Evolutionary conservation across 2,888 invertebrate species (phyloP), one percentile per base, ranked within the genome.

Genomic region (Philopedon plagiatum): DNA sequence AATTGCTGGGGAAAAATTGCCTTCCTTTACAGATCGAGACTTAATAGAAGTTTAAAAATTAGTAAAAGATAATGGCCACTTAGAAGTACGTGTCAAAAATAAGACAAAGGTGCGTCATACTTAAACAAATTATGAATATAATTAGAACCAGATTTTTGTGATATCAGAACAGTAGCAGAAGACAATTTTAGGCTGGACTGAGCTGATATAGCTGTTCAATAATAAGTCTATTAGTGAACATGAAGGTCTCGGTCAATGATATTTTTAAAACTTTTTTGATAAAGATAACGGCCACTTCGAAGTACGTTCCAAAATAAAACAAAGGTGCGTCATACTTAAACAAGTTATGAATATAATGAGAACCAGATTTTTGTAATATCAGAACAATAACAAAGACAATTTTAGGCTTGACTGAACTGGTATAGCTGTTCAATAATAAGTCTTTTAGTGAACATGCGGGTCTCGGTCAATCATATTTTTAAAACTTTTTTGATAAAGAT

Each of bases 1-100:
- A 58, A 32, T 69, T 37, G 41, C 37, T 51, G 21, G 49, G 13
- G 51, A 37, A 21, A 51, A 34, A 32, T 34, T 3, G 54, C 18
- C 32, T 29, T 37, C 18, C 37, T 21, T 37, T 57, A 19, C n/a
- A n/a, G n/a, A n/a, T n/a, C n/a, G n/a, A n/a, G n/a, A n/a, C n/a
- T n/a, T n/a, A n/a, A n/a, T n/a, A n/a, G n/a, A n/a, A n/a, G n/a
- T n/a, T n/a, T n/a, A n/a, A n/a, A n/a, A n/a, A n/a, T n/a, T n/a
- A n/a, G n/a, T n/a, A n/a, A n/a, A n/a, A n/a, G n/a, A n/a, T n/a
- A n/a, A n/a, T n/a, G n/a, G n/a, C n/a, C n/a, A n/a, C n/a, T n/a
- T n/a, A n/a, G n/a, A n/a, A n/a, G n/a, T n/a, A n/a, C 15, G 13
- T n/a, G 1, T 8, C 1, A 37, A 11, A 37, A 37, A 37, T 26